Conservation (phyloP, 2,888 invertebrate genomes). For the Camptogramma bilineatum region DNA sequence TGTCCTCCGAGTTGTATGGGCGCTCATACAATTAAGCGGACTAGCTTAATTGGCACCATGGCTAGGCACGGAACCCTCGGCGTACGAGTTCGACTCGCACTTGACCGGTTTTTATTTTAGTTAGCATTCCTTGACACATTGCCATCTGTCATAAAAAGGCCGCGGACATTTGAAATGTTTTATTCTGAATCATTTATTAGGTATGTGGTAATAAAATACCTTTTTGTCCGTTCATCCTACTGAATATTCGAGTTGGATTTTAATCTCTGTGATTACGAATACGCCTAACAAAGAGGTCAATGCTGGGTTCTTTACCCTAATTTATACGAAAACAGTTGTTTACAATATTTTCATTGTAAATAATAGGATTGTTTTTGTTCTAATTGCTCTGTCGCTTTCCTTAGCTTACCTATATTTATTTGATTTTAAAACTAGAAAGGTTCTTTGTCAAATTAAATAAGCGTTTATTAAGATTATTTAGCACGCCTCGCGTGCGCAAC, state of each 20-base stretch:
- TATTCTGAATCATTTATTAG: not conserved
- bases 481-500: too few species aligned
- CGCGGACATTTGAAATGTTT: not conserved
- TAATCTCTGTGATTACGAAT: slow-evolving; percentile 58
- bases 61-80: too few species aligned
- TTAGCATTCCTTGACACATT: too few species aligned
- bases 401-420: not conserved
- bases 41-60: too few species aligned
- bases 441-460: too few species aligned
- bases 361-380: slow-evolving; percentile 18
- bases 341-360: slow-evolving; percentile 43
- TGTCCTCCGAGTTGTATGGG: too few species aligned
- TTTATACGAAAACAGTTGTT: slow-evolving; percentile 42
- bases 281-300: slow-evolving; percentile 37
- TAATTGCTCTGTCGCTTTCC: not conserved
- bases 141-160: not conserved
- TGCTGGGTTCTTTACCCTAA: slow-evolving; percentile 38
- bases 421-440: not conserved
- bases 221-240: slow-evolving; percentile 45
- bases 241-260: slow-evolving; percentile 56
- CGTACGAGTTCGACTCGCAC: too few species aligned
- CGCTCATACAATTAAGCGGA: too few species aligned
- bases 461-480: too few species aligned
- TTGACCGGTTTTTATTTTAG: too few species aligned
- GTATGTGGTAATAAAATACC: not conserved